Evolutionary conservation across 2,888 invertebrate species (phyloP).

Genomic region (Phyllotreta cruciferae): DNA sequence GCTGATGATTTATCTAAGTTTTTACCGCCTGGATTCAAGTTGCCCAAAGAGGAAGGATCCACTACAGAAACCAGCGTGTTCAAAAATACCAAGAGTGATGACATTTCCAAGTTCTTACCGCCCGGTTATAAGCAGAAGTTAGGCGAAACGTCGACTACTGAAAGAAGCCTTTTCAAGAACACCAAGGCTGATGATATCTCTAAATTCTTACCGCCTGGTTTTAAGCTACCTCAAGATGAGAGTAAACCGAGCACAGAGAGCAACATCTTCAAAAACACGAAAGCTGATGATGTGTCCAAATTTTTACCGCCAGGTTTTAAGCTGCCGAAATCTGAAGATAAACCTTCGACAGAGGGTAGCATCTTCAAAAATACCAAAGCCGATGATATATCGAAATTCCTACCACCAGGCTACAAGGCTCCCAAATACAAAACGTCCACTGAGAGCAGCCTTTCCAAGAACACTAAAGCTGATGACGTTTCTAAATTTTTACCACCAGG

Average conservation of each 20-base stretch:
- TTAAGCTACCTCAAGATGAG: constrained; percentile 58
- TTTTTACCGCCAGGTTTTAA: constrained; percentile 62
- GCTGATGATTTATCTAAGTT: constrained; percentile 56
- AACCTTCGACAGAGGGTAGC: constrained; percentile 31
- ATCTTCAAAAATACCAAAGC: constrained; percentile 57
- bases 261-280: constrained; percentile 50
- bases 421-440: constrained; percentile 35
- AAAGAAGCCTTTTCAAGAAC: constrained; percentile 58
- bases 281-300: constrained; percentile 53
- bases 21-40: constrained; percentile 61
- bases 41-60: constrained; percentile 48
- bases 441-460: constrained; percentile 41
- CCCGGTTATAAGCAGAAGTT: constrained; percentile 31
- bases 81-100: constrained; percentile 28
- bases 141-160: constrained; percentile 25
- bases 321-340: constrained; percentile 50
- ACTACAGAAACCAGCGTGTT: constrained; percentile 28
- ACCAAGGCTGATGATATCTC: constrained; percentile 65
- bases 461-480: constrained; percentile 55
- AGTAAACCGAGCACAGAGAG: constrained; percentile 33
- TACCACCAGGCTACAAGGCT: constrained; percentile 52
- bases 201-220: constrained; percentile 60
- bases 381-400: constrained; percentile 56
- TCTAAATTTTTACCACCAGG: constrained; percentile 59
- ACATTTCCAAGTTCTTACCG: constrained; percentile 35